phyloP scores from a whole-genome alignment of 2,113 vertebrate genomes.

The Physeter macrocephalus region DNA sequence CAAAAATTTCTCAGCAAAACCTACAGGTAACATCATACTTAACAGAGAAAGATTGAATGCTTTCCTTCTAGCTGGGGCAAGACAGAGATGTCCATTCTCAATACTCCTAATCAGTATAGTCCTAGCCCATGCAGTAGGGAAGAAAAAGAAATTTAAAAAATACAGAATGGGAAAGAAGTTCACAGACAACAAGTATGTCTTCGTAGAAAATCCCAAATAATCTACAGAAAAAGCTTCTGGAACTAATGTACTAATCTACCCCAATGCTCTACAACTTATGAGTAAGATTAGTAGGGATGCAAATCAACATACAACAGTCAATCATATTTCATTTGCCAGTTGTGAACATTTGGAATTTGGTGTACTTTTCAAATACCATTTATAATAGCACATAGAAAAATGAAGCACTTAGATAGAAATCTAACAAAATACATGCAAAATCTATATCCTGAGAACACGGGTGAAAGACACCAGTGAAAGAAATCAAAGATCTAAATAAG shows the following conservation, averaged over 20 bases:
- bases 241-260: neutral
- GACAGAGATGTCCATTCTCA: neutral
- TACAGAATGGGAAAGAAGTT: neutral
- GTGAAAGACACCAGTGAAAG: neutral
- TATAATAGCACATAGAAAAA: neutral
- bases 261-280: neutral
- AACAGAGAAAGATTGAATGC: neutral
- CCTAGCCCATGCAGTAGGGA: neutral
- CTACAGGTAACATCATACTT: neutral
- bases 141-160: neutral
- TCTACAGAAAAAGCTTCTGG: neutral
- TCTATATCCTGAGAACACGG: neutral
- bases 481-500: neutral
- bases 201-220: neutral
- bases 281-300: neutral
- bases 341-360: neutral
- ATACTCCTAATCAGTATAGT: neutral
- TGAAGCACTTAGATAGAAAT: neutral
- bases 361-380: neutral
- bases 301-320: neutral
- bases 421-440: neutral
- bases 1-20: neutral
- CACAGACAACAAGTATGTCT: neutral
- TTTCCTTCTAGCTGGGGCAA: neutral
- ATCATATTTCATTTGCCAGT: neutral